These are phyloP conservation scores for Trissolcus basalis DNA, from an alignment of 1,140 invertebrate species.

Conservation along the genomic window DNA sequence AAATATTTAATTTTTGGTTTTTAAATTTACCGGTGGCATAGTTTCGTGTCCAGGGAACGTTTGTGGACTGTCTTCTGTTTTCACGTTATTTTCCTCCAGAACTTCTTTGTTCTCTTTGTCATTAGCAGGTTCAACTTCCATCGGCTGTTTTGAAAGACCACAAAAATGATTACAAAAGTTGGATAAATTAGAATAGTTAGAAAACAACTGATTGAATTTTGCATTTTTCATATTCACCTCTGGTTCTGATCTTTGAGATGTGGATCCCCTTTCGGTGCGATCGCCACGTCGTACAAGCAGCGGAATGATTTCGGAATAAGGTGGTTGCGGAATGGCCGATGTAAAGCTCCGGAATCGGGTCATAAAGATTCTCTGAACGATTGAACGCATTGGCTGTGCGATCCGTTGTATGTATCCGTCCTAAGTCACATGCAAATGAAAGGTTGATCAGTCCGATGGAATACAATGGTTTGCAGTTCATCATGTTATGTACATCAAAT, in stretches of 20 bases:
- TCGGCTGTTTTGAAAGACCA: conserved; percentile 52
- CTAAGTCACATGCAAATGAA: conserved; percentile 35
- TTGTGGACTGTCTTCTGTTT: conserved; percentile 64
- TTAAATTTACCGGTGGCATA: conserved; percentile 72
- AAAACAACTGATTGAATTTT: too few relatives aligned
- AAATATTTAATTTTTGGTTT: too few relatives aligned
- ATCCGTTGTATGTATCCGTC: conserved; percentile 33
- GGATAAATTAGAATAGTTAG: too few relatives aligned
- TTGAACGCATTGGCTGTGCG: conserved; percentile 43
- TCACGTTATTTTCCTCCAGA: conserved; percentile 55
- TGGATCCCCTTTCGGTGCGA: conserved; percentile 26
- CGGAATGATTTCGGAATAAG: conserved; percentile 56
- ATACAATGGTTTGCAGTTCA: conserved; percentile 11
- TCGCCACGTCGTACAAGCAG: conserved; percentile 61
- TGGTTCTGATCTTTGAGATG: conserved; percentile 30
- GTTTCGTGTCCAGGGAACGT: conserved; percentile 70
- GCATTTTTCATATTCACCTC: conserved; percentile 55
- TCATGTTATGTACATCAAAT: too few relatives aligned
- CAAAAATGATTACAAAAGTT: conserved; percentile 1
- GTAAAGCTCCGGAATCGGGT: conserved; percentile 53
- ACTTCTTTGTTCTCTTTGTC: conserved; percentile 57
- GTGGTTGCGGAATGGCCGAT: conserved; percentile 36
- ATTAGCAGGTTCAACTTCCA: conserved; percentile 66
- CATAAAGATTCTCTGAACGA: conserved; percentile 45
- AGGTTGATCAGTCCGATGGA: conserved; percentile 8